phyloP scores from a whole-genome alignment of 2,888 invertebrate genomes.

The Drosophila anceps region DNA sequence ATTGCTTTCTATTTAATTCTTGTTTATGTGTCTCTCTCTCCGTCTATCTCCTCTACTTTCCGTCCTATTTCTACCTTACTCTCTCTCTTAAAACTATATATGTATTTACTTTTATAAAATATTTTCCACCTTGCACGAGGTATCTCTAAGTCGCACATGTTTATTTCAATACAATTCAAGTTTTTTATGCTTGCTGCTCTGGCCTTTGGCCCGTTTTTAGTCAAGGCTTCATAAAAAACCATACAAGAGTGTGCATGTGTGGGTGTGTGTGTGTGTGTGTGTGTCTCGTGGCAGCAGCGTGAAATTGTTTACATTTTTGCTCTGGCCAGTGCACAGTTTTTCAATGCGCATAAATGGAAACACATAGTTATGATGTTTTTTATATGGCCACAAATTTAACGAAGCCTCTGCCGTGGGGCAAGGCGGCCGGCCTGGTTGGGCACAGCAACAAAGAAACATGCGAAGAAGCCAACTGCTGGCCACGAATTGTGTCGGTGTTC shows the following conservation, averaged over 20 bases:
- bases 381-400: slow-evolving; percentile 64
- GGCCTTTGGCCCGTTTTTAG: slow-evolving; percentile 75
- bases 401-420: neutral
- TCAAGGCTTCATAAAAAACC: slow-evolving; percentile 72
- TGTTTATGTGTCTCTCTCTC: neutral
- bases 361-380: slow-evolving; percentile 67
- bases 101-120: neutral
- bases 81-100: neutral
- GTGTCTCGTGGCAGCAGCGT: slow-evolving; percentile 39
- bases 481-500: slow-evolving; percentile 16
- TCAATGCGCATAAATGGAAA: slow-evolving; percentile 66
- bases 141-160: slow-evolving; percentile 15
- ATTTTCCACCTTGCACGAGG: neutral
- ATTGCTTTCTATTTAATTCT: neutral
- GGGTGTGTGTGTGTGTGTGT: slow-evolving; percentile 10
- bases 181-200: slow-evolving; percentile 27
- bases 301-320: slow-evolving; percentile 79
- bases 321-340: slow-evolving; percentile 39
- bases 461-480: slow-evolving; percentile 30
- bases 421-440: neutral
- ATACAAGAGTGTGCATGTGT: slow-evolving; percentile 26
- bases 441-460: slow-evolving; percentile 28
- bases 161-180: neutral
- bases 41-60: neutral
- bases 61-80: neutral